Percentiles rank a stretch among this genome's conserved stretches.
These are phyloP conservation scores for Astreopora myriophthalma DNA, from an alignment of 64 coral and sea anemone species.

Conservation along the genomic window DNA sequence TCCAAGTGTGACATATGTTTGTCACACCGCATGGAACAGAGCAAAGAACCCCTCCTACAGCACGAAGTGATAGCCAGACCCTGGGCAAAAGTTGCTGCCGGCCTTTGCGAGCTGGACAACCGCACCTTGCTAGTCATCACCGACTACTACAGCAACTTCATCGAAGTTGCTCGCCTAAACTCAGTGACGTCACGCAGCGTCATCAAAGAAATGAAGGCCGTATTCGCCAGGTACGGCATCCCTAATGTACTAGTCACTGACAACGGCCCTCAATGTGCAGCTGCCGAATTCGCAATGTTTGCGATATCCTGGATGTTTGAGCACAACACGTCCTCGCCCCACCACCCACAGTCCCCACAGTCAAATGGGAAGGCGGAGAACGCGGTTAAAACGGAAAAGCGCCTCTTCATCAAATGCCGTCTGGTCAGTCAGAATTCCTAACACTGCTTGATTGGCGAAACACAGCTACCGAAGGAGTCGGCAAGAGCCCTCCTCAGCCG, in stretches of 20 bases:
- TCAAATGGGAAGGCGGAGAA: not conserved
- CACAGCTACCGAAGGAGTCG: not conserved
- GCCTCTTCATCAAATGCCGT: not conserved
- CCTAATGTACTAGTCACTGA: not conserved
- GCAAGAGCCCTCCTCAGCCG: not conserved
- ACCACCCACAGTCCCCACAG: not conserved
- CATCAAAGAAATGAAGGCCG: not conserved
- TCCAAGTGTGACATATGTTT: too few species aligned
- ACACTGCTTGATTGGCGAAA: not conserved
- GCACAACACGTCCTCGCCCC: not conserved
- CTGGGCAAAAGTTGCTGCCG: not conserved
- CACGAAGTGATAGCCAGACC: conserved; percentile 49
- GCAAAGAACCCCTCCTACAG: not conserved
- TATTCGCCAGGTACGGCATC: not conserved
- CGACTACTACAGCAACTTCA: not conserved
- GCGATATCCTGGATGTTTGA: not conserved
- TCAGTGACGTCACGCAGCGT: not conserved
- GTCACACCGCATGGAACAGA: not conserved
- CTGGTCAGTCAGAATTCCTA: not conserved
- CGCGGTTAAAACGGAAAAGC: not conserved
- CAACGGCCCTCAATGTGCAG: not conserved
- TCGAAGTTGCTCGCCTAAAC: not conserved
- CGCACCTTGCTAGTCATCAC: not conserved
- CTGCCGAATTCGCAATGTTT: not conserved
- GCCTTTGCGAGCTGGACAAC: not conserved